phyloP scores from a whole-genome alignment of 2,888 invertebrate genomes.

The Platycnemis pennipes region DNA sequence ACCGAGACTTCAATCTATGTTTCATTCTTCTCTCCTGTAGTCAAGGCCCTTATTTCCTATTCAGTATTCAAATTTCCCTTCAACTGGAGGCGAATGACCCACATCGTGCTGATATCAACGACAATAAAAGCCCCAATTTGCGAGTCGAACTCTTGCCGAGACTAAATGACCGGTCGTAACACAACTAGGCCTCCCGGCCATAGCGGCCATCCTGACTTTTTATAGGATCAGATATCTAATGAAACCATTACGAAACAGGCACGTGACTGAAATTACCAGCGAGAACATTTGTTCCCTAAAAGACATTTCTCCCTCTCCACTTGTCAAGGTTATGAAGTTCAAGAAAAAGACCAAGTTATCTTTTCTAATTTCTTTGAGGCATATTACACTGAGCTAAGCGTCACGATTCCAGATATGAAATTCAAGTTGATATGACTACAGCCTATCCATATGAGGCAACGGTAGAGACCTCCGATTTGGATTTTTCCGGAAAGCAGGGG shows the following conservation, averaged over 20 bases:
- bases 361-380: not conserved
- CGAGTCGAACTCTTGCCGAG: not conserved
- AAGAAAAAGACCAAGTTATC: not conserved
- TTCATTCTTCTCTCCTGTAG: not conserved
- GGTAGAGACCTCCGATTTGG: no score
- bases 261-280: not conserved
- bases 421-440: not conserved
- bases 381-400: not conserved
- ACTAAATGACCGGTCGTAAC: not conserved
- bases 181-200: not conserved
- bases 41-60: not conserved
- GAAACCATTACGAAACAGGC: not conserved
- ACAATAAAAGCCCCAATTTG: not conserved
- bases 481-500: no score
- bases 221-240: not conserved
- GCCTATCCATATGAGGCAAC: no score
- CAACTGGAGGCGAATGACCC: not conserved
- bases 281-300: not conserved
- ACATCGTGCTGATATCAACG: not conserved
- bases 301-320: no score
- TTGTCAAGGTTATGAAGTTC: not conserved
- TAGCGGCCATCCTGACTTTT: not conserved
- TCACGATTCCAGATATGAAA: not conserved
- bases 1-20: no score
- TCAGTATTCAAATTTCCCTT: not conserved